A percentile compares a stretch with the other conserved stretches of the same genome.
Evolutionary conservation across 2,797 vertebrate genomes (phyloP).

Genomic region (Microchirus variegatus): DNA sequence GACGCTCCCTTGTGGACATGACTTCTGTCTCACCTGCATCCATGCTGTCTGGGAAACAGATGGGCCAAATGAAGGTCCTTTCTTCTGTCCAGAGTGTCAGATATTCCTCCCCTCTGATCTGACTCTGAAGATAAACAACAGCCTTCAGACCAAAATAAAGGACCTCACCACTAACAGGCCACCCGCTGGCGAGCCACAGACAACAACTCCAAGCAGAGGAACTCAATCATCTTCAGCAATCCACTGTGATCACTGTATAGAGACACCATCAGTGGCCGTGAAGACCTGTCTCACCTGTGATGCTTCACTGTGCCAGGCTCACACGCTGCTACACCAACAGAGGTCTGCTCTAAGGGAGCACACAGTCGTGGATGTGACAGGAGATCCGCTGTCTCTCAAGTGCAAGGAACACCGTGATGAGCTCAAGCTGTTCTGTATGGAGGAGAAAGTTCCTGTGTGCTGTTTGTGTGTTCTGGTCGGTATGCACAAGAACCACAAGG

Average conservation of each 20-base stretch:
- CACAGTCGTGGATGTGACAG: constrained; percentile 76
- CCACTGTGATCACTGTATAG: constrained; percentile 82
- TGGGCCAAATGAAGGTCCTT: constrained; percentile 44
- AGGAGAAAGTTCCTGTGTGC: constrained; percentile 76
- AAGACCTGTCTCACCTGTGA: constrained; percentile 83
- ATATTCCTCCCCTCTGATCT: constrained; percentile 73
- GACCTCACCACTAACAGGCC: constrained; percentile 30
- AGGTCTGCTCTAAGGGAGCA: constrained; percentile 76
- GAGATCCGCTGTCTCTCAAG: constrained; percentile 76
- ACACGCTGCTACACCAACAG: constrained; percentile 75
- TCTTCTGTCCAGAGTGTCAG: constrained; percentile 84
- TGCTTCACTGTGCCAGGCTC: constrained; percentile 77
- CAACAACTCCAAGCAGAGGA: background rate
- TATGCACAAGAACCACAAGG: constrained; percentile 75
- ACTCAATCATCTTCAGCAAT: constrained; percentile 37
- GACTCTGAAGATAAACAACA: constrained; percentile 66
- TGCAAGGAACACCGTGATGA: constrained; percentile 80
- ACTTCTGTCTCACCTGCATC: constrained; percentile 81
- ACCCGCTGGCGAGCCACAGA: constrained; percentile 8
- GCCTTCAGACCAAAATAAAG: constrained; percentile 68
- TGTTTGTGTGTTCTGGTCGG: constrained; percentile 79
- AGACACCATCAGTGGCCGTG: constrained; percentile 69
- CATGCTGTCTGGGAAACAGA: constrained; percentile 77
- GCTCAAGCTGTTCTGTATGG: constrained; percentile 79
- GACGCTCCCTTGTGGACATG: constrained; percentile 74